These are phyloP conservation scores for Ridgeia piscesae DNA, from an alignment of 1,140 invertebrate species.

Conservation along the genomic window DNA sequence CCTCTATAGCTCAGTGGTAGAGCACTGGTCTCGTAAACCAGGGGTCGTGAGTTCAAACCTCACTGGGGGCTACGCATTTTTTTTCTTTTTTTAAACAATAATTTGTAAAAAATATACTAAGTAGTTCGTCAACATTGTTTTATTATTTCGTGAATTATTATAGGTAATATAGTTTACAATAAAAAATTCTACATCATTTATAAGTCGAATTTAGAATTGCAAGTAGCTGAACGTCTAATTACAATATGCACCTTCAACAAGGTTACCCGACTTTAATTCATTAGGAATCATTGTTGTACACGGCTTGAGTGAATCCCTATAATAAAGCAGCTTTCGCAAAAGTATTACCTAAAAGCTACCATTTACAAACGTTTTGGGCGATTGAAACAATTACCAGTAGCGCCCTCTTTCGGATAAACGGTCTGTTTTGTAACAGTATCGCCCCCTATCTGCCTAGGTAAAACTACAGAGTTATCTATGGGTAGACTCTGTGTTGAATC, in stretches of 20 bases:
- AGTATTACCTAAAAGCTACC: not conserved
- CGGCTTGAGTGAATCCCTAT: not conserved
- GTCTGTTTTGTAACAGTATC: not conserved
- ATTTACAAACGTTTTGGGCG: not conserved
- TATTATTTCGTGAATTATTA: not conserved
- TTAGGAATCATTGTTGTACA: not conserved
- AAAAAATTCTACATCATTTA: too few relatives aligned
- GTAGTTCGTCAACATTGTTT: not conserved
- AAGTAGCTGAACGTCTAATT: not conserved
- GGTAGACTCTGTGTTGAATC: too few relatives aligned
- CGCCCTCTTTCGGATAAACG: not conserved
- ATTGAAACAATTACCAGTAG: not conserved
- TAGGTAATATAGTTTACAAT: too few relatives aligned
- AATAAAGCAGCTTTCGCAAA: not conserved
- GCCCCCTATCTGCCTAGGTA: not conserved
- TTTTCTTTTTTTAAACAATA: slow-evolving; percentile 6
- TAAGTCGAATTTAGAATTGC: not conserved
- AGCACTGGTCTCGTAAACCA: slow-evolving; percentile 93
- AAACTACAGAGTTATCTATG: too few relatives aligned
- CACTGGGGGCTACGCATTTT: slow-evolving; percentile 50
- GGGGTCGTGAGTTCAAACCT: slow-evolving; percentile 90
- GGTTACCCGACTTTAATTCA: not conserved
- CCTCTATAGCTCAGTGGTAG: slow-evolving; percentile 92
- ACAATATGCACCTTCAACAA: not conserved
- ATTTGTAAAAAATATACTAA: not conserved